Base-by-base conservation (phyloP, 2,888 invertebrate species). In the Serrognathus titanus region DNA sequence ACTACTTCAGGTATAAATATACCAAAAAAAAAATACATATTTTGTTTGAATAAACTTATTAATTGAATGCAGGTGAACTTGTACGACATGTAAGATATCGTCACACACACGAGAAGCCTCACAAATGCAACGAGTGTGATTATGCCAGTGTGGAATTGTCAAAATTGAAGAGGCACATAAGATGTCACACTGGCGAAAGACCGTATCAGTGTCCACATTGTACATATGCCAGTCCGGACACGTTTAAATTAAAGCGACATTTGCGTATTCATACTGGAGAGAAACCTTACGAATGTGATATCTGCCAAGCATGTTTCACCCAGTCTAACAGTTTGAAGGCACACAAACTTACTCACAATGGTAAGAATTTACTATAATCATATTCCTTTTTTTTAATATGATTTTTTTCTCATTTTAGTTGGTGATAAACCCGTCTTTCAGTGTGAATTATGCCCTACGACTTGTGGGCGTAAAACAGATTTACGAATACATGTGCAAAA, bases 61-160 rank as follows among this genome's bases (percentile, higher is more conserved):
- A 35, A 31, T 35, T 24, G 20, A 31, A 39, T 80, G 1, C 82
- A 81, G 96, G 97, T 63, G 93, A 94, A 78, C 78, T 93, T 67
- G 93, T 97, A 2, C 85, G 97, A n/a, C 97, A 98, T 73, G 92
- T 96, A 0, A 86, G 97, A 3, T 96, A 96, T 76, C 87, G 91
- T 66, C 98, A 98, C 75, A 97, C 97, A 0, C 94, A 94, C 76
- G 97, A 97, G 79, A 97, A 97, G 76, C 97, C 97, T 0, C 97
- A 98, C 79, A 94, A 94, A 75, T 98, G 98, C 76, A 86, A 89
- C 0, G 94, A 97, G 73, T 95, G 95, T 78, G 95, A 96, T 77
- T 98, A 98, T 77, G 94, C 96, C 0, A 95, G 94, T 60, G 97
- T 98, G 0, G 97, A 98, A 77, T 79, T 97, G 63, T 95, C 95